Conservation (phyloP, 2,113 vertebrate species). For the Perca flavescens region DNA sequence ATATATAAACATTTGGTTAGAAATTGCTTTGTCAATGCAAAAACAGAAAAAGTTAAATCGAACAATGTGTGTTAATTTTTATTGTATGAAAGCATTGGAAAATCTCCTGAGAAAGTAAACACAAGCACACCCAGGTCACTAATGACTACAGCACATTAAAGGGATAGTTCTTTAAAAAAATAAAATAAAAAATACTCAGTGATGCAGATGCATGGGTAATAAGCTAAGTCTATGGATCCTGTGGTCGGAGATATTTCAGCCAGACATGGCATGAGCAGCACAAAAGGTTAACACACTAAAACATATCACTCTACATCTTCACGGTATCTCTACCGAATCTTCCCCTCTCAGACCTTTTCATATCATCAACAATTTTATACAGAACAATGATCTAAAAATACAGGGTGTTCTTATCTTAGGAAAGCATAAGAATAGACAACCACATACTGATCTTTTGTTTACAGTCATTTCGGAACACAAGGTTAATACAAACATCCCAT, state of each 20-base stretch:
- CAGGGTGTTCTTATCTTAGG: neutral
- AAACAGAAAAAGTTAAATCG: constrained; percentile 17
- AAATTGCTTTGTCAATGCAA: constrained; percentile 32
- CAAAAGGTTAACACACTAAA: neutral
- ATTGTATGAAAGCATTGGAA: constrained; percentile 15
- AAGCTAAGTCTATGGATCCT: neutral
- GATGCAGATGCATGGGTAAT: neutral
- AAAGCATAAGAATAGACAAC: constrained; percentile 8
- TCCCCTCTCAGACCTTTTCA: neutral
- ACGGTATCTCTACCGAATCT: neutral
- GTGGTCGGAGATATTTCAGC: neutral
- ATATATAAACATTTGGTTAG: constrained; percentile 29
- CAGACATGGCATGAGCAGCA: neutral
- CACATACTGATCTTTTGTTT: constrained; percentile 31
- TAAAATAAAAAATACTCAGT: too few relatives aligned
- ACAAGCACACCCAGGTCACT: constrained; percentile 16
- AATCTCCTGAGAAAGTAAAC: constrained; percentile 49
- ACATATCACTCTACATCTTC: neutral
- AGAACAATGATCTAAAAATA: neutral
- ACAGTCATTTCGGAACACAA: constrained; percentile 33
- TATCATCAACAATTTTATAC: neutral
- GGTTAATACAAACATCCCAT: constrained; percentile 16
- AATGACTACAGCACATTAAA: constrained; percentile 5
- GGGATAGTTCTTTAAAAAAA: neutral
- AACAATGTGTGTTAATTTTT: constrained; percentile 1